Evolutionary conservation across 2,797 vertebrate species (phyloP), one percentile per base, ranked within the genome.

Genomic region (Oryzias dopingdopingensis): DNA sequence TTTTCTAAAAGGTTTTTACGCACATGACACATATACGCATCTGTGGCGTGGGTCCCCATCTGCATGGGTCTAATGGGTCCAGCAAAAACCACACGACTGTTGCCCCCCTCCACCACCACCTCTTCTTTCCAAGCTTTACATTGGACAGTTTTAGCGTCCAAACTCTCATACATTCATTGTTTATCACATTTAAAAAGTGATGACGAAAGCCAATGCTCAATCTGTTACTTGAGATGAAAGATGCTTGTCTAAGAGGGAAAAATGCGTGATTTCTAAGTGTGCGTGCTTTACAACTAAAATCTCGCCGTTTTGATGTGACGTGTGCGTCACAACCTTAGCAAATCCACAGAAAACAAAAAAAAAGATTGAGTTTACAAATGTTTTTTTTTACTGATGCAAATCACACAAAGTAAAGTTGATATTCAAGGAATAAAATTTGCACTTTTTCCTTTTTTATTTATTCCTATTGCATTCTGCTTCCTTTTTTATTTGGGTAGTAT

Each of bases 21-120:
- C 68, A 83, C 24, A 37, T 37, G 72, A 79, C 67, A 83, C 65
- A 62, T 77, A 54, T 67, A 81, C 67, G 76, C 77, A 60, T 52
- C 74, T 79, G 82, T 81, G 74, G 90, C 90, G 86, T 92, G 84
- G 74, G 76, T 87, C 45, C 67, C 80, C 88, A 88, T 89, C 82
- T 91, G 88, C 72, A 81, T 74, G 67, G 51, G 42, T 73, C 53
- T 67, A 49, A 61, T 57, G 53, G 29, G 46, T 77, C 66, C 61
- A 56, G 40, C 63, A 71, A 83, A 76, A 79, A 78, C 70, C 26
- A 50, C 42, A 56, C 29, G 56, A 45, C 48, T 17, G 4, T n/a
- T 15, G 12, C 44, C 59, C 60, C 61, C 52, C 20, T 42, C 70
- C 23, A 1, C 15, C 42, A 22, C 15, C 43, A 45, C 66, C 2